Base-by-base conservation (phyloP, 53 echinoderm and acorn worm species). In the Holothuria scabra region DNA sequence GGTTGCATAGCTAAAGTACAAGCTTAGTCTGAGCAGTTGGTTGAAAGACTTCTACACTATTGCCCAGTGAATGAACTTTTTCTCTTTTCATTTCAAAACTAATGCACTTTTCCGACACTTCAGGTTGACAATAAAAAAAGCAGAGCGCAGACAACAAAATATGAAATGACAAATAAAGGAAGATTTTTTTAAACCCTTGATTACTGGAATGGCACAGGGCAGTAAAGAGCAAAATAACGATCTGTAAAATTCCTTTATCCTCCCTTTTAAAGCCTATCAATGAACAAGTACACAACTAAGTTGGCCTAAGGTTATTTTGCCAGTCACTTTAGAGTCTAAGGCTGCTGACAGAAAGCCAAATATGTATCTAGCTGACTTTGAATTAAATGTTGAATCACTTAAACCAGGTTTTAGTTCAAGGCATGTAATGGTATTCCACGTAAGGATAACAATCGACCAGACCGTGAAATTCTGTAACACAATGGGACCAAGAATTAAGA, bases 261-360 rank as follows among this genome's bases (percentile, higher is more conserved):
- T 24, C 23, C 26, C 46, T 46, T 44, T 23, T 72, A 72, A 72
- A 41, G 46, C 72, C 46, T 72, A 72, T 72, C 72, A 44, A 72
- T 49, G 72, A 44, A 72, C 72, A 72, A 72, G 44, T 72, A 72
- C 72, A 72, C 72, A 72, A 72, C 46, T 72, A 46, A 48, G 22
- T 72, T 71, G 46, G 71, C 71, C 71, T 71, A 71, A 41, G 71
- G 71, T 71, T 71, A 71, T 71, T 71, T 71, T 71, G n/a, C 9
- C 71, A 71, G 71, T 71, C 41, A 71, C 71, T 71, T 71, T 46
- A 71, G 71, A 71, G 46, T 21, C 71, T 71, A 46, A 71, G 22
- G 71, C 71, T 71, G 71, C 46, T 44, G 71, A 71, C 41, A 71
- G 71, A 71, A 71, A 71, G 71, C 71, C 71, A 71, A 71, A 71